Evolutionary conservation across 2,888 invertebrate genomes (phyloP), one percentile per base, ranked within the genome.

Genomic region (Eristalis pertinax): DNA sequence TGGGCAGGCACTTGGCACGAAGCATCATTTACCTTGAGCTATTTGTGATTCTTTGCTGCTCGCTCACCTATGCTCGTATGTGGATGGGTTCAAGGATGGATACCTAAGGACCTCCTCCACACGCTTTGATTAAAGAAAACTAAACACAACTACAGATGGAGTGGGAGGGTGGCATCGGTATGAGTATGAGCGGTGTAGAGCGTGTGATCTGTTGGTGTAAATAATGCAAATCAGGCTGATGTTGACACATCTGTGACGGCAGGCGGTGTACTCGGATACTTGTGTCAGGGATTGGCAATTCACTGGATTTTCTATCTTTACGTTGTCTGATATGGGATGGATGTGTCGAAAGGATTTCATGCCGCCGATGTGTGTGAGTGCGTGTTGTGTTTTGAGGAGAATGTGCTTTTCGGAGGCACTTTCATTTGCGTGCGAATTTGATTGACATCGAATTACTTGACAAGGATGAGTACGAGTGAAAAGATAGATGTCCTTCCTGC

Each of bases 91-190:
- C 60, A 86, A 70, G 68, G 73, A 82, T 74, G 64, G 38, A 35
- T 60, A n/a, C 62, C 29, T n/a, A 19, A 60, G 29, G 62, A 75
- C 43, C 63, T 58, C 73, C 26, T 13, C 50, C 62, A 78, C 63
- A 76, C 65, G 74, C 75, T 83, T 83, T 83, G 83, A 86, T 83
- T 83, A 83, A 58, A 86, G 83, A 75, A 83, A 74, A 86, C 82
- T 67, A 82, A 86, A 75, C 69, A 65, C 64, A 58, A 62, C 60
- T 65, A 19, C 8, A n/a, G 43, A 50, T 19, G 19, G 8, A n/a
- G 41, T 41, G 41, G 38, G 15, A 15, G 41, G 4, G 13, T n/a
- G 11, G 41, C 4, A 13, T 35, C 35, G 35, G 35, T n/a, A n/a
- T n/a, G n/a, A n/a, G n/a, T n/a, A n/a, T n/a, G n/a, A n/a, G 35